Evolutionary conservation across 2,113 vertebrate species (phyloP).

Genomic region (Phyllopteryx taeniolatus): DNA sequence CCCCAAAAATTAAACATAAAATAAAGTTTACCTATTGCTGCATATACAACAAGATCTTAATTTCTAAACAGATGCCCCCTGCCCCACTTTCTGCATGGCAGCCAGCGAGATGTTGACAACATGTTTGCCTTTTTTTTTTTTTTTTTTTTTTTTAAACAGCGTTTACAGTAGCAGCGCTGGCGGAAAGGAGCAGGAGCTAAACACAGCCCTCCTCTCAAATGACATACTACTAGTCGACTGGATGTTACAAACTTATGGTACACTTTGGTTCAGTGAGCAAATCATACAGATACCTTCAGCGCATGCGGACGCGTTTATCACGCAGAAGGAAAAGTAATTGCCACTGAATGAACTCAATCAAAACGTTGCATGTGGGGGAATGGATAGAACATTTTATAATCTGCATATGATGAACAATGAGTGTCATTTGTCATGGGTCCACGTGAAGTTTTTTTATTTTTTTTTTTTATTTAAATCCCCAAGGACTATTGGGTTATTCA

Average conservation of each 20-base stretch:
- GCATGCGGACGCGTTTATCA: not conserved
- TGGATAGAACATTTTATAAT: not conserved
- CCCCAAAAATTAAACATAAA: too few species aligned
- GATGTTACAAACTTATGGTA: not conserved
- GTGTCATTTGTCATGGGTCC: too few species aligned
- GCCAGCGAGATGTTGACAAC: too few species aligned
- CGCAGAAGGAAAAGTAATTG: not conserved
- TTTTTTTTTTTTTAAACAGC: not conserved
- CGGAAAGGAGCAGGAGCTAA: too few species aligned
- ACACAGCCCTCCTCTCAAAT: not conserved
- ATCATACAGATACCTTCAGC: not conserved
- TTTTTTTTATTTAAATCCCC: not conserved
- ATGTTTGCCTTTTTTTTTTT: conserved; percentile 9
- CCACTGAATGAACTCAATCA: not conserved
- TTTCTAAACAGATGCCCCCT: too few species aligned
- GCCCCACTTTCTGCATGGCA: too few species aligned
- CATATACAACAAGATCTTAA: too few species aligned
- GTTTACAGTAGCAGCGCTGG: conserved; percentile 14
- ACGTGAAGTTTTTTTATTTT: too few species aligned
- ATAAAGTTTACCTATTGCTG: too few species aligned
- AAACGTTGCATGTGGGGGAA: not conserved
- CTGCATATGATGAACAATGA: too few species aligned
- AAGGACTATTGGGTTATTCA: not conserved
- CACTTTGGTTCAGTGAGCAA: not conserved
- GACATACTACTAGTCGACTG: not conserved